These are phyloP conservation scores for Rhynchopsitta pachyrhyncha DNA, from an alignment of 2,113 vertebrate genomes.

Conservation along the genomic window DNA sequence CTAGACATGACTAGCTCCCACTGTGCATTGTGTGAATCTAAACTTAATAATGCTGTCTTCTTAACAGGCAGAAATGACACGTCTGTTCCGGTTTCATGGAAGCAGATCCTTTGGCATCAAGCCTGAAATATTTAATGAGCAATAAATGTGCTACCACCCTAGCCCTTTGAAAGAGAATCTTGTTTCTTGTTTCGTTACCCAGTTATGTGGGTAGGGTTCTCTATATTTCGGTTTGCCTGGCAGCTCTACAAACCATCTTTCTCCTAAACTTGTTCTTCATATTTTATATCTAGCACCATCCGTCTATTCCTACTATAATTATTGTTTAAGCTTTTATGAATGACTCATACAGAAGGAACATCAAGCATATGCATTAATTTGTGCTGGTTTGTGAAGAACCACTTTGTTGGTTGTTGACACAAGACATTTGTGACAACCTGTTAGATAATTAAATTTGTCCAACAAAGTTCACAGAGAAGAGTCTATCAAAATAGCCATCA, in stretches of 20 bases:
- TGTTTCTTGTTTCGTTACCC: background rate
- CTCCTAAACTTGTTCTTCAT: background rate
- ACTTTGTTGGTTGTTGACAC: background rate
- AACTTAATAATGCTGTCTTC: background rate
- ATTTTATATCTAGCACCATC: background rate
- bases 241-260: background rate
- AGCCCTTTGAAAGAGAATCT: background rate
- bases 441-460: constrained; percentile 20
- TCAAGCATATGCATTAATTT: background rate
- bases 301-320: background rate
- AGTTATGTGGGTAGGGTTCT: background rate
- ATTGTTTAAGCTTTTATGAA: background rate
- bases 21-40: background rate
- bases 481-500: background rate
- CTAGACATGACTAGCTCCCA: background rate
- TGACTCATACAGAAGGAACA: background rate
- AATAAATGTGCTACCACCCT: background rate
- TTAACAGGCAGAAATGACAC: background rate
- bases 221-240: background rate
- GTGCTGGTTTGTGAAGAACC: background rate
- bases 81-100: background rate
- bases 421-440: constrained; percentile 2
- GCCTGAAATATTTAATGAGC: background rate
- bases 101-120: background rate
- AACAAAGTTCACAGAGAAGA: background rate